Percentiles rank a stretch among this genome's conserved stretches.
Conservation (phyloP, 2,888 invertebrate species). For the Caenorhabditis wallacei region DNA sequence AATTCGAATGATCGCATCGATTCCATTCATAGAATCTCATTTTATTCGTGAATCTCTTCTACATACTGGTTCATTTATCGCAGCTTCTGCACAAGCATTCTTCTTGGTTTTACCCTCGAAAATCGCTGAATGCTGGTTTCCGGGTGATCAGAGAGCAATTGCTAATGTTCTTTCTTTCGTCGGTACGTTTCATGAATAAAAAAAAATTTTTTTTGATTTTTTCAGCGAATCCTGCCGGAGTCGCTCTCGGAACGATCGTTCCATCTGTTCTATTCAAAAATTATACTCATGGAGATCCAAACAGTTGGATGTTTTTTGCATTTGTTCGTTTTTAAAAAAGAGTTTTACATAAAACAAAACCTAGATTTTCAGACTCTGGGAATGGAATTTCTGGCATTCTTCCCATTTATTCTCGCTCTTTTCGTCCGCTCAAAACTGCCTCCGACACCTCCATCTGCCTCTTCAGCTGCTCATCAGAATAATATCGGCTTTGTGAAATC, state of each 20-base stretch:
- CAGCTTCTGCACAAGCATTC: slow-evolving; percentile 80
- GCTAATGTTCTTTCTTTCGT: slow-evolving; percentile 81
- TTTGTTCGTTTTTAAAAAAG: slow-evolving; percentile 49
- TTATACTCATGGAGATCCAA: slow-evolving; percentile 9
- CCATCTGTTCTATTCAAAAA: slow-evolving; percentile 73
- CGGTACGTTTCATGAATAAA: slow-evolving; percentile 59
- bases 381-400: slow-evolving; percentile 63
- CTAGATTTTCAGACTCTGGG: slow-evolving; percentile 64
- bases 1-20: slow-evolving; percentile 63
- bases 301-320: slow-evolving; percentile 56
- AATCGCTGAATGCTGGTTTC: slow-evolving; percentile 82
- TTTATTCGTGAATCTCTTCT: slow-evolving; percentile 52
- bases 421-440: slow-evolving; percentile 68
- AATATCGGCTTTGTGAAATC: slow-evolving; percentile 67
- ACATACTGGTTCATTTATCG: slow-evolving; percentile 75
- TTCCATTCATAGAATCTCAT: slow-evolving; percentile 54
- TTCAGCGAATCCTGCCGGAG: slow-evolving; percentile 81
- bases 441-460: slow-evolving; percentile 80
- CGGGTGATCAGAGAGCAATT: slow-evolving; percentile 79
- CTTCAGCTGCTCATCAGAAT: slow-evolving; percentile 74
- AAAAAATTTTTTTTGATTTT: slow-evolving; percentile 26
- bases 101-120: slow-evolving; percentile 78
- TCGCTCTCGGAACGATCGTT: slow-evolving; percentile 77
- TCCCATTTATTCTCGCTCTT: slow-evolving; percentile 65
- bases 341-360: not conserved